Evolutionary conservation across 2,888 invertebrate genomes (phyloP).

Genomic region (Acanthosepion esculentum): DNA sequence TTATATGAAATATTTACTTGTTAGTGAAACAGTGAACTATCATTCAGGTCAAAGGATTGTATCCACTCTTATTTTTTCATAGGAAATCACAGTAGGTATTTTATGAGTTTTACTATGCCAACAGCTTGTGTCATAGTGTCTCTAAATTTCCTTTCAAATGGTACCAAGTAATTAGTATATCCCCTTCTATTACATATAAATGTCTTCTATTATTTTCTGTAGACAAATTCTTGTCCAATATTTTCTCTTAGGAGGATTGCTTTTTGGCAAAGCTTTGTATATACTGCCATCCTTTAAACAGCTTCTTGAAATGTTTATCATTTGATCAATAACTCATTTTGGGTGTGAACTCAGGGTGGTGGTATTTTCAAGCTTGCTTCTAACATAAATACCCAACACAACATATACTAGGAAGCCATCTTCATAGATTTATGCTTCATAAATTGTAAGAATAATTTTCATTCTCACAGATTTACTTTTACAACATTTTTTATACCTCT

Average conservation of each 20-base stretch:
- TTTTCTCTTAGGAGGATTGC: not conserved
- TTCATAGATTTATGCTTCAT: not conserved
- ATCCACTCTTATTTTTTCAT: too few relatives aligned
- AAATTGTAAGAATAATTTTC: not conserved
- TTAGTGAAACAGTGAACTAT: too few relatives aligned
- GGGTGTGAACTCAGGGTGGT: not conserved
- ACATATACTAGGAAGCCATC: not conserved
- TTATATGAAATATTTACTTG: too few relatives aligned
- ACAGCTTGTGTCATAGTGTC: too few relatives aligned
- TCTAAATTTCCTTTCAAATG: too few relatives aligned
- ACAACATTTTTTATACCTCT: not conserved
- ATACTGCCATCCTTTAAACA: not conserved
- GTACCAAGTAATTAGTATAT: not conserved
- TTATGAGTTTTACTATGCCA: too few relatives aligned
- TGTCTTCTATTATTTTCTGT: not conserved
- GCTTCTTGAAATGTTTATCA: not conserved
- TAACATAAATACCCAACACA: conserved; percentile 14
- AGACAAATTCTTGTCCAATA: not conserved
- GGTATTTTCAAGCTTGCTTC: conserved; percentile 2
- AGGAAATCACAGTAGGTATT: too few relatives aligned
- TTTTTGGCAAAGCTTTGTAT: not conserved
- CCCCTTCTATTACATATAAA: not conserved
- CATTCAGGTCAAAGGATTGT: too few relatives aligned
- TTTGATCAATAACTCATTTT: conserved; percentile 22
- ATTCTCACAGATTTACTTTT: not conserved